Evolutionary conservation across 2,888 invertebrate species (phyloP), one percentile per base, ranked within the genome.

Genomic region (Disparrhopalites patrizii): DNA sequence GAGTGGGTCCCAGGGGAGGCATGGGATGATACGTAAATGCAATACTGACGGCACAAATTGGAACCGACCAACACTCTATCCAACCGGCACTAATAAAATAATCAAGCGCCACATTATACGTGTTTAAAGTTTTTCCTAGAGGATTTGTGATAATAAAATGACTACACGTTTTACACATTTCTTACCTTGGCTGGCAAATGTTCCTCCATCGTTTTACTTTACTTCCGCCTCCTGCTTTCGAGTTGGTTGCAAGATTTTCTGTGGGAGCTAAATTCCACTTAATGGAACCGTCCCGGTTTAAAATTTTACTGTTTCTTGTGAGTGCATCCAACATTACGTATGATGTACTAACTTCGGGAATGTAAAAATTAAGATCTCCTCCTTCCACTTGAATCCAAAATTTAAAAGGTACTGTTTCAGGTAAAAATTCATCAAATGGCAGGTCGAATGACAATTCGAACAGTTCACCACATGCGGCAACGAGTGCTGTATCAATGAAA

Each of bases 21-120:
- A 91, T 88, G 0, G 96, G 95, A 80, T 97, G 95, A 79, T 94
- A 97, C 23, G 86, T 86, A 79, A 95, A 97, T 69, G 87, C 86
- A 60, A 98, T 91, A 74, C 91, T 93, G 23, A 97, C 82, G 0
- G 94, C 93, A 4, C 94, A 90, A 70, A 95, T 94, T 0, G 95
- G 94, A 5, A 96, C 93, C 54, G 90, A 90, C 95, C 95, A 95
- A 77, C 95, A 95, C 78, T 96, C 95, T 0, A 96, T 86, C 97
- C 97, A 98, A 1, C 95, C 94, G 68, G 78, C 78, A 62, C 79
- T 79, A 64, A 28, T 73, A 73, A 23, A n/a, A n/a, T n/a, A n/a
- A n/a, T n/a, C n/a, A n/a, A n/a, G n/a, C n/a, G n/a, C n/a, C n/a
- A n/a, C n/a, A n/a, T n/a, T n/a, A n/a, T n/a, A n/a, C n/a, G n/a